Percentiles rank a stretch among this genome's conserved stretches.
Evolutionary conservation across 37 sponge, comb jelly and placozoan genomes (phyloP).

Genomic region (Tethya wilhelma): DNA sequence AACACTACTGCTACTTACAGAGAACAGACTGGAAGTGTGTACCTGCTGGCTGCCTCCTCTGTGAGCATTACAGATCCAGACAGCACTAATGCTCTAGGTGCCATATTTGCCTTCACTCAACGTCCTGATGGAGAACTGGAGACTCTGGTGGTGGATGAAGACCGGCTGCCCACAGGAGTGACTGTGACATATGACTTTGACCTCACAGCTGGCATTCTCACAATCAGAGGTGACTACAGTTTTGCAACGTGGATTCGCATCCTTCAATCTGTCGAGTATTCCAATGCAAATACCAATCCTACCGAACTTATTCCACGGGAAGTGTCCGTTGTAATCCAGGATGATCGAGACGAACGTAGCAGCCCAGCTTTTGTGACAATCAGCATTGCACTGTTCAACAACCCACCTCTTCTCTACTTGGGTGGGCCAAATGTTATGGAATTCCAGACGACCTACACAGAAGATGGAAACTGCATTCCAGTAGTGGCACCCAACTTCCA

Average conservation of each 20-base stretch:
- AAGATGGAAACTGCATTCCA: constrained; percentile 54
- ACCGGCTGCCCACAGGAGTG: neutral
- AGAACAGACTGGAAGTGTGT: constrained; percentile 31
- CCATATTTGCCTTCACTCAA: constrained; percentile 17
- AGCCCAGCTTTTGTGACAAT: constrained; percentile 35
- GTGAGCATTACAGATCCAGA: constrained; percentile 60
- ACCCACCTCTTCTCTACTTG: constrained; percentile 52
- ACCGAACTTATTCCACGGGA: constrained; percentile 1
- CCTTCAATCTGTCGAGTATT: constrained; percentile 40
- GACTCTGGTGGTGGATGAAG: constrained; percentile 29
- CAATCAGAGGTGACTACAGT: neutral
- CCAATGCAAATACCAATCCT: constrained; percentile 37
- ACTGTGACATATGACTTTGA: neutral
- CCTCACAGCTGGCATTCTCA: constrained; percentile 16
- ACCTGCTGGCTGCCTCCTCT: constrained; percentile 15
- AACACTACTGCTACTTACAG: constrained; percentile 9
- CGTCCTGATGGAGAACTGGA: constrained; percentile 56
- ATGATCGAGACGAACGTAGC: constrained; percentile 60
- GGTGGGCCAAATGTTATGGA: constrained; percentile 34
- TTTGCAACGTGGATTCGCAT: constrained; percentile 23
- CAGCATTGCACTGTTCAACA: constrained; percentile 32
- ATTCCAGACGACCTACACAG: constrained; percentile 32
- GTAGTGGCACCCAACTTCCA: constrained; percentile 14
- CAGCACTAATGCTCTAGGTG: constrained; percentile 24
- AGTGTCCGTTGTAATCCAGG: constrained; percentile 42